These are phyloP conservation scores for Harpalus rufipes DNA, from an alignment of 2,888 invertebrate genomes.

Conservation along the genomic window DNA sequence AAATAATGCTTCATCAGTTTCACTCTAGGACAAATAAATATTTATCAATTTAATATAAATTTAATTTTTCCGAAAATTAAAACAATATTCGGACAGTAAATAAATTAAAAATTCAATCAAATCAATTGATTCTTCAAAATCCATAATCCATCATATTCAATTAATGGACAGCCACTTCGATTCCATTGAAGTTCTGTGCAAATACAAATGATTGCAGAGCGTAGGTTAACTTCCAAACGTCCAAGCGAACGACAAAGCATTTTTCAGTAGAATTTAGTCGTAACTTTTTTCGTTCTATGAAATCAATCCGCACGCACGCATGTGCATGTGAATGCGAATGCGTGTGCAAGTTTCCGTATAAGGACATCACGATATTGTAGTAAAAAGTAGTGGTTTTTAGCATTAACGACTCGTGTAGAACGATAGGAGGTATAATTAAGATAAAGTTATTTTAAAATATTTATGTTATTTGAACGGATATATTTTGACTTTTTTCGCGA, in stretches of 20 bases:
- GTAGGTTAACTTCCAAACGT: not conserved
- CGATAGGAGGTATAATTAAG: not conserved
- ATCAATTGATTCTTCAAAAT: no score
- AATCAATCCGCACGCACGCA: constrained; percentile 50
- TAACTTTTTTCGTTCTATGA: constrained; percentile 32
- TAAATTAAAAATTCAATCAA: no score
- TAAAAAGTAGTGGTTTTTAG: constrained; percentile 48
- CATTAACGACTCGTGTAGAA: constrained; percentile 53
- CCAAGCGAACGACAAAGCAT: constrained; percentile 29
- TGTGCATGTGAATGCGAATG: constrained; percentile 16
- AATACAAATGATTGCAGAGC: constrained; percentile 3
- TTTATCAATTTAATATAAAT: no score
- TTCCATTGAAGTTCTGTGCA: not conserved
- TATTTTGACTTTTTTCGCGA: no score
- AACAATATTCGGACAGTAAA: no score
- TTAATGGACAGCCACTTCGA: not conserved
- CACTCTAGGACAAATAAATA: no score
- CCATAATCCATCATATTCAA: constrained; percentile 9
- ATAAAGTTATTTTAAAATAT: not conserved
- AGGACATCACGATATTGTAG: constrained; percentile 42
- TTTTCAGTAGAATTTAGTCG: constrained; percentile 39
- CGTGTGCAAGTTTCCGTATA: constrained; percentile 47
- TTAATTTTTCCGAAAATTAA: no score
- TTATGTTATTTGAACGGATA: no score
- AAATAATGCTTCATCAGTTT: no score